Percentiles rank a stretch among this genome's conserved stretches.
Evolutionary conservation across 1,140 invertebrate species (phyloP).

Genomic region (Brachionus rubens): DNA sequence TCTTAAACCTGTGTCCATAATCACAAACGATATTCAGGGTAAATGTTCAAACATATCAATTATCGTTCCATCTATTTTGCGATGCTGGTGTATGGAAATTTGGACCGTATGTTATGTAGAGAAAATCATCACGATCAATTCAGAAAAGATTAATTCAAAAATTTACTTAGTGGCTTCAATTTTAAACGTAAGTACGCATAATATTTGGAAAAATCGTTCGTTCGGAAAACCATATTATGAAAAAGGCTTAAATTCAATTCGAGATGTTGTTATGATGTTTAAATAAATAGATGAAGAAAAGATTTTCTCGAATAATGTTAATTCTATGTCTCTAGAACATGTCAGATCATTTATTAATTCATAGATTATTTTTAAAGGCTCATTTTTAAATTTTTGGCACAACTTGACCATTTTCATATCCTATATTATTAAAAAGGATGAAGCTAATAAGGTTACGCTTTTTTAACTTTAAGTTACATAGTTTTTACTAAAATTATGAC

Average conservation of each 20-base stretch:
- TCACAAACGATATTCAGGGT: not conserved
- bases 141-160: not conserved
- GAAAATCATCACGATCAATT: not conserved
- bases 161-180: not conserved
- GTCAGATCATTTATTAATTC: no score
- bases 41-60: slow-evolving; percentile 9
- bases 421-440: no score
- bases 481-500: no score
- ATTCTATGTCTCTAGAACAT: not conserved
- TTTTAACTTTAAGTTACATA: no score
- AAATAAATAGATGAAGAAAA: not conserved
- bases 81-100: slow-evolving; percentile 1
- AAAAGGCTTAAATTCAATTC: not conserved
- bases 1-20: not conserved
- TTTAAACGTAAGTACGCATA: not conserved
- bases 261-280: not conserved
- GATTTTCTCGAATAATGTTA: not conserved
- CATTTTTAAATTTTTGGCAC: no score
- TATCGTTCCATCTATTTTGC: not conserved
- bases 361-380: no score
- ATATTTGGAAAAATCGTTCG: not conserved
- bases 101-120: not conserved
- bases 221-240: not conserved
- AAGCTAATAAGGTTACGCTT: no score
- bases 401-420: no score